These are phyloP conservation scores for Leucophenga maculata DNA, from an alignment of 2,888 invertebrate species.

Conservation along the genomic window DNA sequence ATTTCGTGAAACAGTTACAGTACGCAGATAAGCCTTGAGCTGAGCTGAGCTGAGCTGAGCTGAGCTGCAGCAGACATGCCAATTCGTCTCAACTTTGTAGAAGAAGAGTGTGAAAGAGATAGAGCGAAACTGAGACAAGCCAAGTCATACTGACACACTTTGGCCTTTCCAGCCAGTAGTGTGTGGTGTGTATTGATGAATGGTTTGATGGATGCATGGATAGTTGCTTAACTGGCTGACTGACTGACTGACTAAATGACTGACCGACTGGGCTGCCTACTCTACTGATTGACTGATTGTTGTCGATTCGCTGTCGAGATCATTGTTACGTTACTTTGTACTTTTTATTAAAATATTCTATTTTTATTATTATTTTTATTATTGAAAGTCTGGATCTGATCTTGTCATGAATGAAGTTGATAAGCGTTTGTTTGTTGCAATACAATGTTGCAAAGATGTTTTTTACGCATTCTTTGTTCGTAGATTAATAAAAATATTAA, in stretches of 20 bases:
- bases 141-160: slow-evolving; percentile 19
- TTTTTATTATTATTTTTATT: slow-evolving; percentile 22
- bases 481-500: too few species aligned
- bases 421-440: slow-evolving; percentile 41
- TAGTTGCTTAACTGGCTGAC: not conserved
- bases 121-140: not conserved
- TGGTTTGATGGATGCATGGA: slow-evolving; percentile 14
- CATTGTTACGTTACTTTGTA: not conserved
- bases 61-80: slow-evolving; percentile 9
- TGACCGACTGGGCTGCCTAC: not conserved
- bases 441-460: not conserved
- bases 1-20: slow-evolving; percentile 6
- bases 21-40: slow-evolving; percentile 10
- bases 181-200: slow-evolving; percentile 13
- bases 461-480: too few species aligned
- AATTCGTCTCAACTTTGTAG: slow-evolving; percentile 13
- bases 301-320: slow-evolving; percentile 6
- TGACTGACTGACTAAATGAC: not conserved
- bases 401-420: slow-evolving; percentile 60
- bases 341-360: slow-evolving; percentile 13
- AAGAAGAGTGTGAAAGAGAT: not conserved
- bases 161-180: slow-evolving; percentile 10
- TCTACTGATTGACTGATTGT: slow-evolving; percentile 1
- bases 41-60: too few species aligned
- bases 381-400: slow-evolving; percentile 10